Evolutionary conservation across 1,140 invertebrate species (phyloP).

Genomic region (Galleria mellonella): DNA sequence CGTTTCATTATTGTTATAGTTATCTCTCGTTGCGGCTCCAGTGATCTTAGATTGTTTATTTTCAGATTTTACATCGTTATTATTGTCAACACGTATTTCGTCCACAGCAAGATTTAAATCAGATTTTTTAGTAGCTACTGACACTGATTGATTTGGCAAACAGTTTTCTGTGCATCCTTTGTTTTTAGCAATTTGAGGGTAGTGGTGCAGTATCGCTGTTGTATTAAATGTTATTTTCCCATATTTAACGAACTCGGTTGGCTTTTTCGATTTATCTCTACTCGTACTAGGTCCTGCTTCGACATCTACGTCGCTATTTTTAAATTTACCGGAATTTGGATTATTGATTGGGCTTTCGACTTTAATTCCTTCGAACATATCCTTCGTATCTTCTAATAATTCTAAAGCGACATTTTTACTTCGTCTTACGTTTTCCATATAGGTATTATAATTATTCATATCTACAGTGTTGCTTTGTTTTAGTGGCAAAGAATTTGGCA

Average conservation of each 20-base stretch:
- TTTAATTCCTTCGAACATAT: slow-evolving; percentile 36
- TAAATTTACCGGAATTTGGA: slow-evolving; percentile 19
- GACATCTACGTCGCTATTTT: slow-evolving; percentile 21
- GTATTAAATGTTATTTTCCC: slow-evolving; percentile 66
- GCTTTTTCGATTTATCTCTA: slow-evolving; percentile 28
- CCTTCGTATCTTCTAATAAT: slow-evolving; percentile 57
- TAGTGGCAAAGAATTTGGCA: slow-evolving; percentile 63
- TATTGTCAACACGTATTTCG: slow-evolving; percentile 36
- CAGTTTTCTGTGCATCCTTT: slow-evolving; percentile 24
- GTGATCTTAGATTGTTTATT: slow-evolving; percentile 30
- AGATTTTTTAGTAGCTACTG: slow-evolving; percentile 32
- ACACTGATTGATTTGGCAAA: slow-evolving; percentile 9
- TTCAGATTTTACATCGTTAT: slow-evolving; percentile 33
- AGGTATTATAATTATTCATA: slow-evolving; percentile 63
- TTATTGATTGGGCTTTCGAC: slow-evolving; percentile 21
- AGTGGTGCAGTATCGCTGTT: slow-evolving; percentile 64
- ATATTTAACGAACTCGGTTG: slow-evolving; percentile 53
- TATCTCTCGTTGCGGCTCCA: slow-evolving; percentile 29
- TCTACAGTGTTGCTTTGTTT: slow-evolving; percentile 66
- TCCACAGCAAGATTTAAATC: slow-evolving; percentile 34
- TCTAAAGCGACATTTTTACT: slow-evolving; percentile 57
- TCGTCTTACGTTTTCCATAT: slow-evolving; percentile 58
- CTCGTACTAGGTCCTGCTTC: slow-evolving; percentile 47
- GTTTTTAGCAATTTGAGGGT: slow-evolving; percentile 52
- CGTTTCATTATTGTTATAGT: slow-evolving; percentile 46